phyloP scores from a whole-genome alignment of 2,888 invertebrate species.

The Parnassius glacialis region DNA sequence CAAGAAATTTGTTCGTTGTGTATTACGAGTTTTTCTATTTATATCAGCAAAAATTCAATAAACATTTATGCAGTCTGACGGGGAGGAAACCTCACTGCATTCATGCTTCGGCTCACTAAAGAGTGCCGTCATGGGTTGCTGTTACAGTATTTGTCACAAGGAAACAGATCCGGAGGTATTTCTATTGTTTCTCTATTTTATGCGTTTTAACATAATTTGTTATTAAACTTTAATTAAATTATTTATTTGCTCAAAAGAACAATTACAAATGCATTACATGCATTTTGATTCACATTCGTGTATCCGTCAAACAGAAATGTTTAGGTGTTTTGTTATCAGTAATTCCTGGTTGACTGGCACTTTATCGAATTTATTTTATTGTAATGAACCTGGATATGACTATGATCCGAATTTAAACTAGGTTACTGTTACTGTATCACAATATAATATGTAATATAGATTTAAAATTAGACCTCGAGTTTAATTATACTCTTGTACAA shows the following conservation, averaged over 20 bases:
- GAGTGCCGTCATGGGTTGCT: conserved; percentile 83
- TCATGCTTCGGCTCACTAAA: conserved; percentile 75
- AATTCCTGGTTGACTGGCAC: conserved; percentile 52
- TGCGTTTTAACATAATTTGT: conserved; percentile 7
- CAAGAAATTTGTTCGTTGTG: conserved; percentile 44
- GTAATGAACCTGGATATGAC: conserved; percentile 26
- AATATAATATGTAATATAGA: not conserved
- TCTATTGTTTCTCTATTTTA: conserved; percentile 15
- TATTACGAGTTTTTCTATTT: conserved; percentile 69
- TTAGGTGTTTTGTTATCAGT: conserved; percentile 38
- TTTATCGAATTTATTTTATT: conserved; percentile 35
- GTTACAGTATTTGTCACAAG: conserved; percentile 87
- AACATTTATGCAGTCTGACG: conserved; percentile 76
- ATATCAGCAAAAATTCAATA: conserved; percentile 59
- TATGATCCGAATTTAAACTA: conserved; percentile 6
- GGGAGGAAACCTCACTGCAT: conserved; percentile 68
- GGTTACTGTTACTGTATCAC: conserved; percentile 21
- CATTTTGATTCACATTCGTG: conserved; percentile 17
- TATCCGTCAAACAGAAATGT: conserved; percentile 15
- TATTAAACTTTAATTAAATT: no score
- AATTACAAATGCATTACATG: conserved; percentile 7
- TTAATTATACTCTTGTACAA: conserved; percentile 8
- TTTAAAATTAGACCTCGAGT: not conserved
- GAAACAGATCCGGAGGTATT: conserved; percentile 85
- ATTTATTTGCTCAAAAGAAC: no score